These are phyloP conservation scores for Leptopilina syphax DNA, from an alignment of 2,888 invertebrate genomes.

Conservation along the genomic window DNA sequence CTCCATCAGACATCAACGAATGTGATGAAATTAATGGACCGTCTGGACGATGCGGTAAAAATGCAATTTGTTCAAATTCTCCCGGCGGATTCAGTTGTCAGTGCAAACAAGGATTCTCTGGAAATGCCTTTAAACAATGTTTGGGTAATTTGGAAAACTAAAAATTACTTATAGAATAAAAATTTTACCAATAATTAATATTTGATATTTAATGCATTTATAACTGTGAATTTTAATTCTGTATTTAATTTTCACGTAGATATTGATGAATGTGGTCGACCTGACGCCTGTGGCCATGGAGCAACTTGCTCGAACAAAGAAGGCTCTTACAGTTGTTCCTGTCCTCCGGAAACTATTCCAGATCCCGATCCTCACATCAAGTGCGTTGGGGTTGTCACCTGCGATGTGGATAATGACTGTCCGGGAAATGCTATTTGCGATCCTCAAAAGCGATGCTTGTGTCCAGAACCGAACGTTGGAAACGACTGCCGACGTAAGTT, in stretches of 20 bases:
- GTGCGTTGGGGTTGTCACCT: constrained; percentile 90
- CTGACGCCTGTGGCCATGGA: constrained; percentile 87
- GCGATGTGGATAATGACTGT: constrained; percentile 86
- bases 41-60: constrained; percentile 89
- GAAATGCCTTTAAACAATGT: constrained; percentile 90
- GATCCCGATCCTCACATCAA: constrained; percentile 90
- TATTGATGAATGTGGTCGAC: constrained; percentile 88
- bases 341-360: constrained; percentile 88
- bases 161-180: too few relatives aligned
- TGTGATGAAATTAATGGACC: constrained; percentile 88
- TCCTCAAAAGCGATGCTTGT: constrained; percentile 86
- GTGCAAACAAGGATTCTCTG: constrained; percentile 91
- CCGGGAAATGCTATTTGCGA: constrained; percentile 94
- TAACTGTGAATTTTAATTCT: background rate
- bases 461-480: constrained; percentile 94
- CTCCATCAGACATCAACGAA: constrained; percentile 89
- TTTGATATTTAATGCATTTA: too few relatives aligned
- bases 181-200: too few relatives aligned
- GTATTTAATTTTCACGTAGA: constrained; percentile 75
- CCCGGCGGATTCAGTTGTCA: constrained; percentile 89
- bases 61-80: constrained; percentile 88
- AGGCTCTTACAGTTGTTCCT: constrained; percentile 88
- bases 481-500: constrained; percentile 93
- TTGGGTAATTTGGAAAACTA: constrained; percentile 72
- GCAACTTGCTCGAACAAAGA: constrained; percentile 88